Evolutionary conservation across 2,113 vertebrate species (phyloP).

Genomic region (Scolopax mira): DNA sequence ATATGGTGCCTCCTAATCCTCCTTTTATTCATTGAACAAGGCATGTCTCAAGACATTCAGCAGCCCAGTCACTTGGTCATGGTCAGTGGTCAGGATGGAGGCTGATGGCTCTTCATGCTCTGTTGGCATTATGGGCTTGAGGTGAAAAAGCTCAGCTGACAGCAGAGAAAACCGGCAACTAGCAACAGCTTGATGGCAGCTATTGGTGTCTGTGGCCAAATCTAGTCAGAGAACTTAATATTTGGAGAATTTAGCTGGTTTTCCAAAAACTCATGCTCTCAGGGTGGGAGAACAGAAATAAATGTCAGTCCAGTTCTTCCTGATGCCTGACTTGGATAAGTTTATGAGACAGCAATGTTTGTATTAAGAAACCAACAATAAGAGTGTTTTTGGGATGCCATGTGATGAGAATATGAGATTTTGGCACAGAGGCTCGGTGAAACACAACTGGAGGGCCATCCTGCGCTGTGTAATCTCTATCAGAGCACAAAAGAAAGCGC

Average conservation of each 20-base stretch:
- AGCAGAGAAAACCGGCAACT: not conserved
- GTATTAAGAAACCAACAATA: not conserved
- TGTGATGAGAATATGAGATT: fast-evolving
- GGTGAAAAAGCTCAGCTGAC: not conserved
- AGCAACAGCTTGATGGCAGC: not conserved
- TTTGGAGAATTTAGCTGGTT: not conserved
- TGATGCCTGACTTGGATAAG: not conserved
- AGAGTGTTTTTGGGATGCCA: not conserved
- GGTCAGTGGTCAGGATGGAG: too few relatives aligned
- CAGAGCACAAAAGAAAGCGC: not conserved
- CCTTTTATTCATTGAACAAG: not conserved
- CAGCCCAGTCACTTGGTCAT: not conserved
- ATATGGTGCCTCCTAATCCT: not conserved
- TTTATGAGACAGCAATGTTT: not conserved
- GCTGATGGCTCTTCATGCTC: not conserved
- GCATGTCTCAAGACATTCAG: not conserved
- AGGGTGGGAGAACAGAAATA: not conserved
- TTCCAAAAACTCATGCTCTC: not conserved
- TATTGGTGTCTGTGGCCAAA: not conserved
- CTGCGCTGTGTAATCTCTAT: not conserved
- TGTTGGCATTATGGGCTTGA: not conserved
- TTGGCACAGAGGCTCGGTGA: not conserved
- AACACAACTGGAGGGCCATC: fast-evolving
- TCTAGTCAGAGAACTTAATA: not conserved
- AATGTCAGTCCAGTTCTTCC: not conserved